Evolutionary conservation across 2,113 vertebrate species (phyloP).

Genomic region (Vulpes vulpes): DNA sequence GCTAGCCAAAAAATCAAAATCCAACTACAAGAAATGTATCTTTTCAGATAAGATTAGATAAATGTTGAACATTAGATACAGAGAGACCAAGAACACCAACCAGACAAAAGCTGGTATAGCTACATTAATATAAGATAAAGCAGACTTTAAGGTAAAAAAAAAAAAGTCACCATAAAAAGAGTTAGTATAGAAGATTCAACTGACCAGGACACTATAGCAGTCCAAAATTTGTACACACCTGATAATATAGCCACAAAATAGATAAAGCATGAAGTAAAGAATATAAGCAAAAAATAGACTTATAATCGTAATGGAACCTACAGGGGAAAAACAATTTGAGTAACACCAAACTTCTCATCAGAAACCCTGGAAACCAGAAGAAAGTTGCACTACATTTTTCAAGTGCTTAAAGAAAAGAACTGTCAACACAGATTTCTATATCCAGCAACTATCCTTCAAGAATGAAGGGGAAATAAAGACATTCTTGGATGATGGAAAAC

Average conservation of each 20-base stretch:
- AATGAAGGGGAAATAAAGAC: constrained; percentile 2
- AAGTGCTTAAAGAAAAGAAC: background rate
- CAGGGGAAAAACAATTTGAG: background rate
- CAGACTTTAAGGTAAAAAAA: background rate
- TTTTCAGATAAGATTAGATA: background rate
- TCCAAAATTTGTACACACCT: background rate
- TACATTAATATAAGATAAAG: background rate
- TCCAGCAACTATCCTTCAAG: constrained; percentile 2
- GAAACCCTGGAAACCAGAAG: constrained; percentile 20
- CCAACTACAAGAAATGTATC: background rate
- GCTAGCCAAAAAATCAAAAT: background rate
- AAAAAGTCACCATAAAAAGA: background rate
- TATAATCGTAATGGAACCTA: background rate
- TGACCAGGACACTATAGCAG: background rate
- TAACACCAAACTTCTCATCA: background rate
- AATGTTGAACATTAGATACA: background rate
- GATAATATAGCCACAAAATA: background rate
- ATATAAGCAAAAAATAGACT: background rate
- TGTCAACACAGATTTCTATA: constrained; percentile 29
- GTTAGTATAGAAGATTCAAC: background rate
- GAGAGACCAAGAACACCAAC: background rate
- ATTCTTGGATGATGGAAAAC: background rate
- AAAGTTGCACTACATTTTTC: background rate
- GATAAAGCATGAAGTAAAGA: background rate
- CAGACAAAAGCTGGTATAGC: background rate